phyloP scores from a whole-genome alignment of 1,140 invertebrate genomes.

The Euglossa dilemma region DNA sequence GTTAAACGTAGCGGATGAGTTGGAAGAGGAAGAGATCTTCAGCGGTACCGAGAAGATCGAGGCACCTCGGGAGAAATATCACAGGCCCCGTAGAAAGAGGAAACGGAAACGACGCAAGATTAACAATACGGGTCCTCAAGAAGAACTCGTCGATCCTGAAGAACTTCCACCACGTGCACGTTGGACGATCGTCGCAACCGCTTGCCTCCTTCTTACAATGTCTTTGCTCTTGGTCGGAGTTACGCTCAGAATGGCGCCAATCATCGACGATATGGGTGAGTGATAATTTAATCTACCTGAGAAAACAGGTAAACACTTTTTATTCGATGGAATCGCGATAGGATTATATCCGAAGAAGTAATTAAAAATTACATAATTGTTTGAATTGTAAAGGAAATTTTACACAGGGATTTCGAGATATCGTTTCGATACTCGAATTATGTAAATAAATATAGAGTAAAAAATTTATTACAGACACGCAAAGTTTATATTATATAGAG shows the following conservation, averaged over 20 bases:
- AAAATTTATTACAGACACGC: too few species aligned
- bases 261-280: conserved; percentile 97
- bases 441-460: too few species aligned
- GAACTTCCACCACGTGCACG: conserved; percentile 91
- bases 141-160: conserved; percentile 84
- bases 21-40: conserved; percentile 78
- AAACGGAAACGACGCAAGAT: conserved; percentile 75
- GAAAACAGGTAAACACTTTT: neutral
- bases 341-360: too few species aligned
- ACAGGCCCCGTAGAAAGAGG: conserved; percentile 76
- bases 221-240: conserved; percentile 94
- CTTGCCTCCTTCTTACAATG: conserved; percentile 91
- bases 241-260: conserved; percentile 93
- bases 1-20: conserved; percentile 81
- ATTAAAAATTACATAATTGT: too few species aligned
- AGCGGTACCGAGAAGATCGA: conserved; percentile 71
- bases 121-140: conserved; percentile 66
- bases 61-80: conserved; percentile 71
- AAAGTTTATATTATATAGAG: too few species aligned
- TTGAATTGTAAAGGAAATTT: too few species aligned
- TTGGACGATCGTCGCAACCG: conserved; percentile 94
- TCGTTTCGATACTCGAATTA: too few species aligned
- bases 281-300: conserved; percentile 50
- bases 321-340: too few species aligned
- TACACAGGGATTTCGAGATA: too few species aligned